A percentile compares a stretch with the other conserved stretches of the same genome.
Evolutionary conservation across 2,888 invertebrate species (phyloP).

Genomic region (Caenorhabditis wallacei): DNA sequence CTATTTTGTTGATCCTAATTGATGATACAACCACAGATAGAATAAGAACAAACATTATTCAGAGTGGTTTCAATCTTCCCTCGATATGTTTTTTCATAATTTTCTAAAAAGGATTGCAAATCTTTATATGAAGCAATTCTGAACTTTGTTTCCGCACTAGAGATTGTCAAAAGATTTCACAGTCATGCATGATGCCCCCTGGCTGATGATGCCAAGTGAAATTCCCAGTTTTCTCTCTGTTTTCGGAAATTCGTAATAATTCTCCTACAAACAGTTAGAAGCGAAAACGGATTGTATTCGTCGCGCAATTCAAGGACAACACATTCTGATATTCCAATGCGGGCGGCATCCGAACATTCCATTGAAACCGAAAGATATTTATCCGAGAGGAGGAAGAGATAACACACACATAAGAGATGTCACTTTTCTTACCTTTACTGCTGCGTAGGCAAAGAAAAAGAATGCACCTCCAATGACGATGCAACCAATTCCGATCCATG

Average conservation of each 20-base stretch:
- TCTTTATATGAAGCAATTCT: neutral
- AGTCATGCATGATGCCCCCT: conserved; percentile 41
- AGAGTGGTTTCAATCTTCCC: neutral
- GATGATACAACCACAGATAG: conserved; percentile 31
- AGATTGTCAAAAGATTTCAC: conserved; percentile 38
- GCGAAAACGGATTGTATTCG: conserved; percentile 54
- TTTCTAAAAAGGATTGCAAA: neutral
- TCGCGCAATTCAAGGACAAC: conserved; percentile 55
- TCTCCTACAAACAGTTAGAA: conserved; percentile 43
- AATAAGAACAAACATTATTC: conserved; percentile 30
- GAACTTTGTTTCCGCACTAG: conserved; percentile 37
- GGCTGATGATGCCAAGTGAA: neutral
- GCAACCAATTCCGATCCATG: conserved; percentile 96
- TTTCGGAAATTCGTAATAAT: conserved; percentile 56
- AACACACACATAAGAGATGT: neutral
- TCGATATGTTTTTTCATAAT: neutral
- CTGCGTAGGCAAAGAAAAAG: conserved; percentile 76
- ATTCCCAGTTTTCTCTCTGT: conserved; percentile 11
- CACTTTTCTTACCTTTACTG: conserved; percentile 77
- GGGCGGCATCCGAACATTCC: conserved; percentile 44
- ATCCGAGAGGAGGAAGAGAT: conserved; percentile 36
- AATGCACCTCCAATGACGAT: conserved; percentile 87
- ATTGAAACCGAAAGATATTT: conserved; percentile 45
- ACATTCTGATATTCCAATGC: conserved; percentile 47
- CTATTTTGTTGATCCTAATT: conserved; percentile 47